Evolutionary conservation across 2,888 invertebrate species (phyloP), one percentile per base, ranked within the genome.

Genomic region (Heliconius aoede): DNA sequence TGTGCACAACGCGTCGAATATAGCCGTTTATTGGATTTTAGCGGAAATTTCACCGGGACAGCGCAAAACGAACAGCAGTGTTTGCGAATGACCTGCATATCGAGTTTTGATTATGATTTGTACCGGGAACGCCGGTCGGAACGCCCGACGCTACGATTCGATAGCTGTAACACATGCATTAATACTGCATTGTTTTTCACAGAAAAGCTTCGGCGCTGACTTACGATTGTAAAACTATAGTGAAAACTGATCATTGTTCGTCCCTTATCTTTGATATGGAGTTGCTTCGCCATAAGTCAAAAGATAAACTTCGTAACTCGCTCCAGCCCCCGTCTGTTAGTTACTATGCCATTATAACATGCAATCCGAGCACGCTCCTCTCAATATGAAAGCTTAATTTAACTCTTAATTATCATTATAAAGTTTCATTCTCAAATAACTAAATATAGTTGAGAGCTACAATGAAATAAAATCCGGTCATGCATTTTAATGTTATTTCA

Each of bases 61-160:
- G 80, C 82, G 83, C 86, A 85, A 86, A 87, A 88, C 87, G 87
- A 88, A 85, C 88, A 84, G 80, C 86, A 83, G 84, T 89, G 90
- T 90, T 89, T 90, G 88, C 88, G 86, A 89, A 91, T 90, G 90
- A 89, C 88, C 86, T 85, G 87, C 87, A 90, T 90, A 91, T 90
- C 88, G 90, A 88, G 89, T 90, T 91, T 90, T 89, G 89, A 90
- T 89, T 87, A 87, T 90, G 90, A 91, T 91, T 91, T 90, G 90
- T 88, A 84, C 88, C 85, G 84, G 82, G 73, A 76, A 67, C 67
- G 78, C 78, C 76, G 71, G 62, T 55, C 74, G 65, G 71, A 74
- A 74, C 72, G 74, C 74, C 76, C 72, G 72, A 72, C 74, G 74
- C 75, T 76, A 72, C 75, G 72, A 79, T 81, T 79, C 79, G 80